These are phyloP conservation scores for Rhabditophanes sp. DNA, from an alignment of 2,888 invertebrate genomes.

Conservation along the genomic window DNA sequence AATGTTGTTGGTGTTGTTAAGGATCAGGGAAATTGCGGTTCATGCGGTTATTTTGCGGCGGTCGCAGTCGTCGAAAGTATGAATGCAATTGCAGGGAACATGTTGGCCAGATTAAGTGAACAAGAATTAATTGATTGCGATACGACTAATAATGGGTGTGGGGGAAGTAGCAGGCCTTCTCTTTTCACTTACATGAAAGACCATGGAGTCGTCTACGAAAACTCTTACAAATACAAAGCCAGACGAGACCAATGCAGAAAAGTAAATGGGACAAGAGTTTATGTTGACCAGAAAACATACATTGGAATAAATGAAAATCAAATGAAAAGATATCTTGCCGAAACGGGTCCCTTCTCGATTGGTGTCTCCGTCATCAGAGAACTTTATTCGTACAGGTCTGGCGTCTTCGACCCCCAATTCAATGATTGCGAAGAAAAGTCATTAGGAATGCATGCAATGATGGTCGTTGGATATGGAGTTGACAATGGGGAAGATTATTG, in stretches of 20 bases:
- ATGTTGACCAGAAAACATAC: constrained; percentile 1
- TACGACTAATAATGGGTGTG: constrained; percentile 19
- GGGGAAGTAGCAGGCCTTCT: constrained; percentile 23
- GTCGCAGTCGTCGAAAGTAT: constrained; percentile 24
- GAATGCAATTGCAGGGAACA: constrained; percentile 16
- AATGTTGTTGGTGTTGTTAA: constrained; percentile 23
- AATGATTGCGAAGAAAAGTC: constrained; percentile 19
- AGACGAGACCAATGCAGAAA: constrained; percentile 3
- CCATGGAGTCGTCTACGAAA: constrained; percentile 10
- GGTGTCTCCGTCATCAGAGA: constrained; percentile 31
- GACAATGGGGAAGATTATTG: constrained; percentile 18
- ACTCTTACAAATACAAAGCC: constrained; percentile 6
- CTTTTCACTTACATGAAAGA: constrained; percentile 16
- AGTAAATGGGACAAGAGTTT: constrained; percentile 2
- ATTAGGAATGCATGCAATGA: constrained; percentile 28
- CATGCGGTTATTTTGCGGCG: constrained; percentile 32
- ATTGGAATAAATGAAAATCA: constrained; percentile 15
- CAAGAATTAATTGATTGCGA: constrained; percentile 36
- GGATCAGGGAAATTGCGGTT: constrained; percentile 20
- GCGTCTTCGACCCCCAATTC: constrained; percentile 22
- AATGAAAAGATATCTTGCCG: constrained; percentile 29
- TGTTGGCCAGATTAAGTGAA: constrained; percentile 21
- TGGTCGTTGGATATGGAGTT: constrained; percentile 28
- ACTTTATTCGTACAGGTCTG: constrained; percentile 26
- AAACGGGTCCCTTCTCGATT: constrained; percentile 26